Conservation (phyloP, 2,888 invertebrate species). For the Drosophila sordidula region DNA sequence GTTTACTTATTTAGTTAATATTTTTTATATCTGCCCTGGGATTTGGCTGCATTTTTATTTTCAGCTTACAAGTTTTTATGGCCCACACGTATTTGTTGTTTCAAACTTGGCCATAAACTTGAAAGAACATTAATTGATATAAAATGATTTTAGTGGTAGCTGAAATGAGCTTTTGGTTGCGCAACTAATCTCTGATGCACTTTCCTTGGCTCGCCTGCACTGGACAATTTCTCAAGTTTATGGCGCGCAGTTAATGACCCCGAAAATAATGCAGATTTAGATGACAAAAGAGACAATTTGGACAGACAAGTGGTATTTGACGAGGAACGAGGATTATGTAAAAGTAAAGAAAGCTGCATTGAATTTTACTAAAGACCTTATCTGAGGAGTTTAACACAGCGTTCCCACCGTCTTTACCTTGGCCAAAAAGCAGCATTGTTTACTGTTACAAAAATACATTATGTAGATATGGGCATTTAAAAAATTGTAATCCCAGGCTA, state of each 20-base stretch:
- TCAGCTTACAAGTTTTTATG: conserved; percentile 51
- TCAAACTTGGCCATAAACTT: conserved; percentile 52
- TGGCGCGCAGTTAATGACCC: conserved; percentile 3
- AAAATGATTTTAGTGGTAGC: conserved; percentile 41
- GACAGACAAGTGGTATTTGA: too few species aligned
- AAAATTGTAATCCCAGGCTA: too few species aligned
- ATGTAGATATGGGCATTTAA: too few species aligned
- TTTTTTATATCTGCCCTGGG: conserved; percentile 33
- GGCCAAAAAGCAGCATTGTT: too few species aligned
- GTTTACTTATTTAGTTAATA: conserved; percentile 60
- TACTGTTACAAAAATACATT: too few species aligned
- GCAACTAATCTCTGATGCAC: conserved; percentile 23
- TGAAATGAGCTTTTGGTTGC: conserved; percentile 15
- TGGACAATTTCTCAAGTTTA: conserved; percentile 2
- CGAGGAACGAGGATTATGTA: neutral
- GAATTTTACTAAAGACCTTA: neutral
- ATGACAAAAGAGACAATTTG: neutral
- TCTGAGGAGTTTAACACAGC: neutral
- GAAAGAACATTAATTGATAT: conserved; percentile 61
- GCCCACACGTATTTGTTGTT: conserved; percentile 13
- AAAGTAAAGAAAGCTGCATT: neutral
- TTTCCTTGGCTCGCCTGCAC: conserved; percentile 4
- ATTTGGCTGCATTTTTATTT: conserved; percentile 41
- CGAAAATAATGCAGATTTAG: conserved; percentile 1
- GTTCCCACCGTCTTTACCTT: too few species aligned